These are phyloP conservation scores for Antennarius striatus DNA, from an alignment of 2,113 vertebrate genomes.

Conservation along the genomic window DNA sequence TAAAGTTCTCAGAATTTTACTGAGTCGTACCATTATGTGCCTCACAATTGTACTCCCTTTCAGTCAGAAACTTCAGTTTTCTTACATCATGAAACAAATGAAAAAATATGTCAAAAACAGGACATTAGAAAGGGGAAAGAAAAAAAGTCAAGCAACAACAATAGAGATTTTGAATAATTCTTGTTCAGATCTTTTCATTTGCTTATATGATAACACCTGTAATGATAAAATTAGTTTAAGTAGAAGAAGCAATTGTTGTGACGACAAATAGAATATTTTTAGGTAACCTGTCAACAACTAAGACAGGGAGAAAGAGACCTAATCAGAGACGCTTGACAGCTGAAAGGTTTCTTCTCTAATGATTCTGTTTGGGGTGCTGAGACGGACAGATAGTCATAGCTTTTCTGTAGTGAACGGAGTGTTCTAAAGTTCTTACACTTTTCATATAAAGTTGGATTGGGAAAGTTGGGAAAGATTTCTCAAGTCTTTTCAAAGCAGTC, in stretches of 20 bases:
- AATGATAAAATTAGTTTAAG: no score
- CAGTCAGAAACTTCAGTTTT: background rate
- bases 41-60: background rate
- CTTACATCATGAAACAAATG: no score
- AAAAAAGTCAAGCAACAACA: background rate
- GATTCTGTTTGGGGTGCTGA: slow-evolving; percentile 27
- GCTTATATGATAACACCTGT: slow-evolving; percentile 11
- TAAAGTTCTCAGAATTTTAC: no score
- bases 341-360: slow-evolving; percentile 37
- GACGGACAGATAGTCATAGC: slow-evolving; percentile 13
- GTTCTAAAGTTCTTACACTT: slow-evolving; percentile 1
- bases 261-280: slow-evolving; percentile 56
- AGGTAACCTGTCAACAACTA: slow-evolving; percentile 49
- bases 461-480: background rate
- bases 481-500: background rate
- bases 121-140: background rate
- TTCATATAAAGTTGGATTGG: background rate
- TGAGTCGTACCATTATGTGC: no score
- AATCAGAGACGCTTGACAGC: slow-evolving; percentile 51
- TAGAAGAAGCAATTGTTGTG: slow-evolving; percentile 23
- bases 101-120: no score
- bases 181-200: background rate
- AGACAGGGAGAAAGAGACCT: slow-evolving; percentile 28
- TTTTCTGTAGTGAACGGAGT: slow-evolving; percentile 13
- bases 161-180: background rate